phyloP scores from a whole-genome alignment of 1,140 invertebrate genomes.

The Heterodera carotae region DNA sequence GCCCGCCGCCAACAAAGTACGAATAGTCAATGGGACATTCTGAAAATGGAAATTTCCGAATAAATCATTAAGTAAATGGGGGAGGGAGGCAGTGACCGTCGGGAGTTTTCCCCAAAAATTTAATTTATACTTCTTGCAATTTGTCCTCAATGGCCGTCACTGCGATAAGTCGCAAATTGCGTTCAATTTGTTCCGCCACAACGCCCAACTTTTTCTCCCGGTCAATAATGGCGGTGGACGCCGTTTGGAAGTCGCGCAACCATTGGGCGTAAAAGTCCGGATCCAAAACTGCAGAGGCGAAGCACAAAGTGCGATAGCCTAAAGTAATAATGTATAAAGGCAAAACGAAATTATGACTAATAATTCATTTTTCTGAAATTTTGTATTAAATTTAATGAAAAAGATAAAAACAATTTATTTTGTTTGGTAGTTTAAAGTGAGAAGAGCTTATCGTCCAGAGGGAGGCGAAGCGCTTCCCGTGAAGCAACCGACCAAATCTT shows the following conservation, averaged over 20 bases:
- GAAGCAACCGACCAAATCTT: neutral
- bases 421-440: neutral
- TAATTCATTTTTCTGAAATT: too few relatives aligned
- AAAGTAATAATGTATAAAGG: neutral
- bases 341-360: too few relatives aligned
- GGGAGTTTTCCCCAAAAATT: too few relatives aligned
- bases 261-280: constrained; percentile 76
- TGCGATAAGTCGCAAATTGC: constrained; percentile 79
- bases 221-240: constrained; percentile 75
- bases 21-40: constrained; percentile 98
- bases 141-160: constrained; percentile 96
- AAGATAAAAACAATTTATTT: too few relatives aligned
- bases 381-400: too few relatives aligned
- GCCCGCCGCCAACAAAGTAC: constrained; percentile 84
- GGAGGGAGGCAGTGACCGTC: too few relatives aligned
- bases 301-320: constrained; percentile 79
- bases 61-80: too few relatives aligned
- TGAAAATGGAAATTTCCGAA: constrained; percentile 97
- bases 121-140: constrained; percentile 76
- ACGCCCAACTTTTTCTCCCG: constrained; percentile 80
- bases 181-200: constrained; percentile 82
- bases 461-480: neutral
- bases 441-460: neutral
- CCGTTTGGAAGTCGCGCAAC: constrained; percentile 79
- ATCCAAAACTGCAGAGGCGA: constrained; percentile 79